Evolutionary conservation across 2,888 invertebrate genomes (phyloP).

Genomic region (Volucella inflata): DNA sequence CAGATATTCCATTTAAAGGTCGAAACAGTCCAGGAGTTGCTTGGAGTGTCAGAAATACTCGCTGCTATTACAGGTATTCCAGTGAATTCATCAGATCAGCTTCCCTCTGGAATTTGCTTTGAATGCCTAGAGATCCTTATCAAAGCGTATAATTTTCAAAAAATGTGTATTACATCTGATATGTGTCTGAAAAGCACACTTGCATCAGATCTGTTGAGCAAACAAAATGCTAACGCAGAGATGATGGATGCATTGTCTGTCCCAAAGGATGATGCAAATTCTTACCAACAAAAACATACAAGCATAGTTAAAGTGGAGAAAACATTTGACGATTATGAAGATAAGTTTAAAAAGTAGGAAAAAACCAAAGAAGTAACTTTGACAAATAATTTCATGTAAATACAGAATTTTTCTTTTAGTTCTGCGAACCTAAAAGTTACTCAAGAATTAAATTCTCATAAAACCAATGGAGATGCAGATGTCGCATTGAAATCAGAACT

Average conservation of each 20-base stretch:
- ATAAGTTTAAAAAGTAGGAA: background rate
- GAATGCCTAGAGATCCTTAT: constrained; percentile 85
- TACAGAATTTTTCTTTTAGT: too few relatives aligned
- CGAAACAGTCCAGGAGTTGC: background rate
- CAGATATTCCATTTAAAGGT: constrained; percentile 80
- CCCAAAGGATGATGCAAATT: constrained; percentile 33
- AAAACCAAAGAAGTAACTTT: background rate
- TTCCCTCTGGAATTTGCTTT: constrained; percentile 86
- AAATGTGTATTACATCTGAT: constrained; percentile 84
- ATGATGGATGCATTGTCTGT: constrained; percentile 7
- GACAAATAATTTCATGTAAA: too few relatives aligned
- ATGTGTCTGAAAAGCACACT: constrained; percentile 80
- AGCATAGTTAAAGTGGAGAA: constrained; percentile 9
- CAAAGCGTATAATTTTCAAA: constrained; percentile 84
- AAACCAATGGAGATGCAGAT: too few relatives aligned
- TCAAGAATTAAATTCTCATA: too few relatives aligned
- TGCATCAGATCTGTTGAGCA: constrained; percentile 1
- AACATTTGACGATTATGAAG: constrained; percentile 14
- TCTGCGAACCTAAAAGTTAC: too few relatives aligned
- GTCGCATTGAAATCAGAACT: background rate
- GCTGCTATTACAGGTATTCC: constrained; percentile 25
- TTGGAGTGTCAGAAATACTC: constrained; percentile 15
- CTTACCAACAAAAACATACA: constrained; percentile 18
- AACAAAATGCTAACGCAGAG: background rate
- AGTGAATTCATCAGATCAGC: constrained; percentile 84